Base-by-base conservation (phyloP, 1,140 invertebrate species). In the Galendromus occidentalis region DNA sequence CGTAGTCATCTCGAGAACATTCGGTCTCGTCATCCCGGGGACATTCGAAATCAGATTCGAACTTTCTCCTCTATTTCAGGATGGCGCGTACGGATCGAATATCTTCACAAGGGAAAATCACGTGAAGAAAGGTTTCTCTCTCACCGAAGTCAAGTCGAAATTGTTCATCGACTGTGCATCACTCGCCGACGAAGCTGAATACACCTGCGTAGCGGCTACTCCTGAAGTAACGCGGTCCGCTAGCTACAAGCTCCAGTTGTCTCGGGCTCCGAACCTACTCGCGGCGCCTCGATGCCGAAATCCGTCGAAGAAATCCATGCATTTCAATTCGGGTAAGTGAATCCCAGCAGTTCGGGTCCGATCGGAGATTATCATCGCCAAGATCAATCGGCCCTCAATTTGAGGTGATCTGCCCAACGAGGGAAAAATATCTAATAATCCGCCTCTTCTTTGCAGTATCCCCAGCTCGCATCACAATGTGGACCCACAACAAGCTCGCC, bases 171-270 rank as follows among this genome's bases (percentile, higher is more conserved):
- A 81, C 64, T 81, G 82, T 66, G 75, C 82, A 2, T 71, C 77
- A 17, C 77, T 79, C 17, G 75, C 79, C 2, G 81, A 84, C 67
- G 75, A 79, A 67, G 82, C 81, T 25, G 74, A 77, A 6, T 87
- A 84, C 73, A 85, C 83, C 12, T 91, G 87, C 71, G 79, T 85
- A 1, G 86, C 83, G 1, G 77, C 79, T n/a, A 76, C 82, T 25
- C 82, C 82, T 1, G 72, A 59, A 25, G 25, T 14, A 1, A 59
- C 51, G 14, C 25, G 33, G 20, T 59, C 51, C 14, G 51, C 51
- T 1, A 18, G 25, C 12, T 59, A 59, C 22, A 59, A 59, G 51
- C 20, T 65, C 17, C 64, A 65, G 42, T 14, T 65, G 14, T 65
- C 42, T 22, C 42, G 64, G 7, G 22, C 42, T 5, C 33, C 33